Evolutionary conservation across 2,797 vertebrate genomes (phyloP).

Genomic region (Gallirallus australis): DNA sequence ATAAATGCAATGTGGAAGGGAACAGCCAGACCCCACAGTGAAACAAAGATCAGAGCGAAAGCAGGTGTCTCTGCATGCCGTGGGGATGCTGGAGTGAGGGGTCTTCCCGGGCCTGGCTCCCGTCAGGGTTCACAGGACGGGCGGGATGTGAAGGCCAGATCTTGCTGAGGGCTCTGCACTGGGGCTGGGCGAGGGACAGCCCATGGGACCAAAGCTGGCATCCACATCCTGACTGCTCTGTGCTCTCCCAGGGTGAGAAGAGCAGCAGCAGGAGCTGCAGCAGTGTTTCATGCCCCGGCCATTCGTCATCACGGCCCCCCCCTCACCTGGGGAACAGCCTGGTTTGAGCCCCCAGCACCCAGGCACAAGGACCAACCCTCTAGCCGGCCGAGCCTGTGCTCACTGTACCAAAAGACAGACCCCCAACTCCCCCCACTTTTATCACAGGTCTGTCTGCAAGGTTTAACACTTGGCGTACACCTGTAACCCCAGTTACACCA

Average conservation of each 20-base stretch:
- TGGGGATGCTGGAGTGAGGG: background rate
- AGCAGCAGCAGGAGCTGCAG: background rate
- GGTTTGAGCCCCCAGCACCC: accelerated
- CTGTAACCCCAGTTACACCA: background rate
- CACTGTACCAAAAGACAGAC: background rate
- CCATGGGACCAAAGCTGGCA: background rate
- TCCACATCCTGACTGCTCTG: too few species aligned
- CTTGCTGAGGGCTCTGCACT: background rate
- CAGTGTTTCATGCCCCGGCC: accelerated
- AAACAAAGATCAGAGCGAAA: background rate
- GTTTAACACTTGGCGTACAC: background rate
- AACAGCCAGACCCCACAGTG: background rate
- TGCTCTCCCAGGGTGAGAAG: too few species aligned
- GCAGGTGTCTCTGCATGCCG: accelerated
- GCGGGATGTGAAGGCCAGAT: background rate
- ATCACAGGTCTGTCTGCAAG: background rate
- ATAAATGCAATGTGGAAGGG: background rate
- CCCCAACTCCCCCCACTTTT: too few species aligned
- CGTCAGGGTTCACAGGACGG: accelerated
- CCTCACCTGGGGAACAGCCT: background rate
- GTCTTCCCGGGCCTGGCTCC: background rate
- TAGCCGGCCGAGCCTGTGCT: background rate
- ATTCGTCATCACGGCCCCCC: accelerated
- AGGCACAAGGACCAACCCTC: background rate
- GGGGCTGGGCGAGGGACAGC: background rate